Evolutionary conservation across 1,140 invertebrate species (phyloP).

Genomic region (Brachionus asplanchnoidis): DNA sequence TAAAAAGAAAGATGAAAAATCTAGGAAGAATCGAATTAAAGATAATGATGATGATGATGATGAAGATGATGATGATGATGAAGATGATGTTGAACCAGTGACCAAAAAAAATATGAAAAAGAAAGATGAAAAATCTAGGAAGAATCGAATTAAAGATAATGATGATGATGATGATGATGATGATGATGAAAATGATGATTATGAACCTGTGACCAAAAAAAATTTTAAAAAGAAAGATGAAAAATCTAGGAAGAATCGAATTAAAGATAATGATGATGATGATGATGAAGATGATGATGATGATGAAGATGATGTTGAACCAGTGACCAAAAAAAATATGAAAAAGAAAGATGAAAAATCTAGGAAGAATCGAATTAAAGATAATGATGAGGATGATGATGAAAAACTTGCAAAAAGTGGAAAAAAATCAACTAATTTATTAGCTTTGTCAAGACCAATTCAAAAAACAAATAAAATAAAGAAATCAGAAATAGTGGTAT

Average conservation of each 20-base stretch:
- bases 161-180: slow-evolving; percentile 35
- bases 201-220: background rate
- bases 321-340: background rate
- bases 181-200: background rate
- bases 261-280: background rate
- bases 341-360: background rate
- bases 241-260: background rate
- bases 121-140: slow-evolving; percentile 19
- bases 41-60: background rate
- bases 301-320: background rate
- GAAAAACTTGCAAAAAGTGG: background rate
- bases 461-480: background rate
- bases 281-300: background rate
- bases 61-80: background rate
- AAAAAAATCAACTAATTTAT: background rate
- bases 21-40: slow-evolving; percentile 49
- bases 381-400: slow-evolving; percentile 41
- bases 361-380: background rate
- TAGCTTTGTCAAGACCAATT: background rate
- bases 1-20: slow-evolving; percentile 48
- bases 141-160: slow-evolving; percentile 43
- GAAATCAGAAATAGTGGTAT: slow-evolving; percentile 21
- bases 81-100: background rate
- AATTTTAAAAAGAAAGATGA: background rate
- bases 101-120: slow-evolving; percentile 44